Conservation (phyloP, 2,113 vertebrate genomes). For the Pseudorhombus dupliciocellatus region DNA sequence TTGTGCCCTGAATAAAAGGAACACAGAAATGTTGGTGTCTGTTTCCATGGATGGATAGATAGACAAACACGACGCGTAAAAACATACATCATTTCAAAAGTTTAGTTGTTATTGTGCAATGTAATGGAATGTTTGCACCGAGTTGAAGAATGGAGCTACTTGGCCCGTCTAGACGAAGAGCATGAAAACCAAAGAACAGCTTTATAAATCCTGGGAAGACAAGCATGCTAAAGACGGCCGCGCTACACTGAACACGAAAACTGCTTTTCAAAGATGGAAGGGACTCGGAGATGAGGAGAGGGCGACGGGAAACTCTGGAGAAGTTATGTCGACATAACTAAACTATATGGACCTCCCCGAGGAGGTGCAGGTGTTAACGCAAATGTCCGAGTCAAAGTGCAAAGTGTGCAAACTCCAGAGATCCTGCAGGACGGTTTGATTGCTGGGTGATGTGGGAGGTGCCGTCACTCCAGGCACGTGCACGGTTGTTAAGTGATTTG, state of each 20-base stretch:
- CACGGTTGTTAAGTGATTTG: neutral
- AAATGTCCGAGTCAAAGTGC: too few relatives aligned
- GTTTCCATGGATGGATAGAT: too few relatives aligned
- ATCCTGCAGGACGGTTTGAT: neutral
- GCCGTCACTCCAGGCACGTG: neutral
- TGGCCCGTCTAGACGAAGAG: conserved; percentile 27
- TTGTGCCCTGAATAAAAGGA: conserved; percentile 25
- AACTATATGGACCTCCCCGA: too few relatives aligned
- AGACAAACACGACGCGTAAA: too few relatives aligned
- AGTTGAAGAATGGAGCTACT: conserved; percentile 14
- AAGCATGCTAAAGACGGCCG: conserved; percentile 15
- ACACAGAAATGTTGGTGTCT: conserved; percentile 23
- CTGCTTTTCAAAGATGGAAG: conserved; percentile 12
- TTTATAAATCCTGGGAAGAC: conserved; percentile 30
- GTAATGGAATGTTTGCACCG: conserved; percentile 30
- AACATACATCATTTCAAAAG: too few relatives aligned
- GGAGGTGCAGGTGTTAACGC: too few relatives aligned
- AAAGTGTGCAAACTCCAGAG: too few relatives aligned
- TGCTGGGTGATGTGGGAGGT: neutral
- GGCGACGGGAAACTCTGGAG: neutral
- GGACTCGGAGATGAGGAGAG: neutral
- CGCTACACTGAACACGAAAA: neutral
- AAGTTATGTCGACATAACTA: too few relatives aligned
- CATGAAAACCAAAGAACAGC: conserved; percentile 33
- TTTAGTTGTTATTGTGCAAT: too few relatives aligned